These are phyloP conservation scores for Lasioglossum vierecki DNA, from an alignment of 2,888 invertebrate species.

Conservation along the genomic window DNA sequence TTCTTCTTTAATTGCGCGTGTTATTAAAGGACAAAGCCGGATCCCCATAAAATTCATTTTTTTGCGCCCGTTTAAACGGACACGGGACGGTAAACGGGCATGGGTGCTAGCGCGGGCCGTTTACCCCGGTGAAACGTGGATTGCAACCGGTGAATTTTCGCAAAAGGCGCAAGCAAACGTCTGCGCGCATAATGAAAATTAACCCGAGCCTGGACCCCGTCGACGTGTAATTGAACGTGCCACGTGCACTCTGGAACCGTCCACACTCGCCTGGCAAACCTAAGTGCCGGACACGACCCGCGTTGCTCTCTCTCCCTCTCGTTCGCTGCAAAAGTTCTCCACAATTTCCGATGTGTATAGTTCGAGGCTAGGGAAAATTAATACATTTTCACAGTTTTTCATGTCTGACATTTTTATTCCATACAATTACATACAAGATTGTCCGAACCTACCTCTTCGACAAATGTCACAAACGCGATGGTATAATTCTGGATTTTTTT, in stretches of 20 bases:
- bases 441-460: too few relatives aligned
- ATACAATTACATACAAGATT: background rate
- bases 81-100: background rate
- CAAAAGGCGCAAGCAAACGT: slow-evolving; percentile 3
- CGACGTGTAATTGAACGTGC: slow-evolving; percentile 32
- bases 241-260: slow-evolving; percentile 27
- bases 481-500: background rate
- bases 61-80: slow-evolving; percentile 25
- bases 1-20: slow-evolving; percentile 45
- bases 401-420: too few relatives aligned
- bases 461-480: too few relatives aligned
- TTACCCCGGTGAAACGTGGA: background rate
- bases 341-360: background rate
- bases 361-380: background rate
- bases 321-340: background rate
- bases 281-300: slow-evolving; percentile 2
- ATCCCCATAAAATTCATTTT: slow-evolving; percentile 16
- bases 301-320: background rate
- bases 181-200: slow-evolving; percentile 32
- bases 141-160: slow-evolving; percentile 17
- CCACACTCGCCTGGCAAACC: slow-evolving; percentile 6
- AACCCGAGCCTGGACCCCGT: slow-evolving; percentile 13
- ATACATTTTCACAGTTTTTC: background rate
- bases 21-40: slow-evolving; percentile 32
- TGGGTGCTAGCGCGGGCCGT: background rate